Evolutionary conservation across 1,140 invertebrate genomes (phyloP), one percentile per base, ranked within the genome.

Genomic region (Babylonia areolata): DNA sequence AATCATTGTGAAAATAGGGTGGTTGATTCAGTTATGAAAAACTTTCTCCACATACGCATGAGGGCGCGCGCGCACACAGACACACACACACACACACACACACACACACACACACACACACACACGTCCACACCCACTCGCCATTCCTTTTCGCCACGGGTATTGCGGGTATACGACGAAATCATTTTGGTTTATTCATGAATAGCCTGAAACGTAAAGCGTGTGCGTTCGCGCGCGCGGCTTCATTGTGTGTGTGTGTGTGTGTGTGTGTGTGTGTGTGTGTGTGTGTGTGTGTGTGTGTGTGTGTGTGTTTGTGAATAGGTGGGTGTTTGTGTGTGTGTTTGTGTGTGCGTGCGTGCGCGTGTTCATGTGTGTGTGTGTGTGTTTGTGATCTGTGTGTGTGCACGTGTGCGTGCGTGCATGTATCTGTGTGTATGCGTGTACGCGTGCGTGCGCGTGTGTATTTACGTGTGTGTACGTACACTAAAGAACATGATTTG

Each of bases 401-500:
- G 58, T 64, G 58, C 2, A 23, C 28, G 58, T 64, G 58, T 64
- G 58, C 28, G 58, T 64, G 58, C 28, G 58, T 64, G 58, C 28
- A 23, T 64, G 58, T 37, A 9, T 79, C 39, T 46, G 77, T 79
- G 77, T 46, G 77, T 79, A 39, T 46, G 77, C 42, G 77, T 79
- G 77, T 79, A 39, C 42, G 77, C n/a, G 77, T 79, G 77, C 42
- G 77, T 46, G 77, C 12, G 77, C 42, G 77, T 46, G 77, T 42
- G 40, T 79, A 39, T 42, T 9, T 42, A 39, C 31, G 77, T 28
- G 77, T 42, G 37, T 46, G 39, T 79, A 15, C 11, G 39, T 46
- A n/a, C 12, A 6, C 0, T 11, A 11, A 20, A 51, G 46, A 11
- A 51, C 9, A 11, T 20, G 9, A 40, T 40, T 6, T 77, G 35